Evolutionary conservation across 2,113 vertebrate genomes (phyloP).

Genomic region (Ailuropoda melanoleuca): DNA sequence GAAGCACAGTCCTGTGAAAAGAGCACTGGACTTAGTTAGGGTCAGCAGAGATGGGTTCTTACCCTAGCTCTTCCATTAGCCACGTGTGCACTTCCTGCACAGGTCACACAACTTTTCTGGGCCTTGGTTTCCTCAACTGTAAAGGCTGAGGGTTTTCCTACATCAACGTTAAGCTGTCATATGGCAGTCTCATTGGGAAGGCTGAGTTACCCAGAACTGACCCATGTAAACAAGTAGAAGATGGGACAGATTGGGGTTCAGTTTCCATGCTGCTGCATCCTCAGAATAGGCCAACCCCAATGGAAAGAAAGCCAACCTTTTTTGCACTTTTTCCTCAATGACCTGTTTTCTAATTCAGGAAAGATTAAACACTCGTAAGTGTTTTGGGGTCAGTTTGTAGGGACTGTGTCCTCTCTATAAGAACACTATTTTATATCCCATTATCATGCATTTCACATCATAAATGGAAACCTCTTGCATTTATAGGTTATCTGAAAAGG

Average conservation of each 20-base stretch:
- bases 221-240: not conserved
- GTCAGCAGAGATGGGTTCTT: not conserved
- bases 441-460: not conserved
- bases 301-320: not conserved
- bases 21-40: not conserved
- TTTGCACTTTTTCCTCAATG: not conserved
- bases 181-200: not conserved
- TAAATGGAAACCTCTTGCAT: not conserved
- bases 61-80: not conserved
- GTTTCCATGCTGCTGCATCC: not conserved
- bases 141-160: not conserved
- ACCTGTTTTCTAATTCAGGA: not conserved
- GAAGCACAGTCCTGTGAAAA: not conserved
- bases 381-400: not conserved
- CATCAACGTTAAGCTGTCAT: not conserved
- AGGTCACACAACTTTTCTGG: not conserved
- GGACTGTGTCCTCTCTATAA: not conserved
- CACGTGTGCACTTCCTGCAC: not conserved
- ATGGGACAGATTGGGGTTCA: not conserved
- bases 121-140: not conserved
- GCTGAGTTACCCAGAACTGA: not conserved
- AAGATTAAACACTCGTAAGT: not conserved
- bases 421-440: not conserved
- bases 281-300: not conserved
- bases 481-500: not conserved